These are phyloP conservation scores for Balanococcus diminutus DNA, from an alignment of 2,888 invertebrate species.

Conservation along the genomic window DNA sequence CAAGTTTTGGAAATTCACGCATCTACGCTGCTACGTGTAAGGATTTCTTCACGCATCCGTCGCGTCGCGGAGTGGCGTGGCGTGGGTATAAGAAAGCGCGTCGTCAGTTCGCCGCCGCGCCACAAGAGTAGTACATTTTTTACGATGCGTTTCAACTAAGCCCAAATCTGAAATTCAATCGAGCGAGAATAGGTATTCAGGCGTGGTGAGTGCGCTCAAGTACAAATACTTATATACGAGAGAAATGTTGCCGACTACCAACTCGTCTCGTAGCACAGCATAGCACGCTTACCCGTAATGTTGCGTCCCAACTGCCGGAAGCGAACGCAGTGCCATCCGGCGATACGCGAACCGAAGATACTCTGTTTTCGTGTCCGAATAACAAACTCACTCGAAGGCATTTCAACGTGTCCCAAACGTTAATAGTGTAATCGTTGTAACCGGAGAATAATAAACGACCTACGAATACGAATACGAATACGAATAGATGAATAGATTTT, in stretches of 20 bases:
- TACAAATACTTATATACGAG: neutral
- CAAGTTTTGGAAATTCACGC: no score
- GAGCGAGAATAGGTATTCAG: neutral
- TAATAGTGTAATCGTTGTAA: conserved; percentile 98
- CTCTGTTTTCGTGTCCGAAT: conserved; percentile 95
- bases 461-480: conserved; percentile 59
- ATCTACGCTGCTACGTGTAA: no score
- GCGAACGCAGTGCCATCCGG: conserved; percentile 97
- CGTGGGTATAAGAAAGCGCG: no score
- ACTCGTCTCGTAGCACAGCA: no score
- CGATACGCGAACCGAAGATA: conserved; percentile 88
- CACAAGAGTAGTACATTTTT: no score
- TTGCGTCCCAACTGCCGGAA: conserved; percentile 97
- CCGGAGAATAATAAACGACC: conserved; percentile 95
- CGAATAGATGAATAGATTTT: neutral
- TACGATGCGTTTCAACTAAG: no score
- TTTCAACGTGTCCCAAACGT: conserved; percentile 98
- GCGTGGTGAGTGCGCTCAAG: neutral
- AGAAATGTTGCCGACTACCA: neutral
- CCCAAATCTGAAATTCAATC: neutral
- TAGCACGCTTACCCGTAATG: conserved; percentile 74
- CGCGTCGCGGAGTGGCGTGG: no score
- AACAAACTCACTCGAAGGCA: conserved; percentile 86
- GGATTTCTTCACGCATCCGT: no score
- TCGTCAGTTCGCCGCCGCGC: no score